phyloP scores from a whole-genome alignment of 1,140 invertebrate species.

The Bombus picipes region DNA sequence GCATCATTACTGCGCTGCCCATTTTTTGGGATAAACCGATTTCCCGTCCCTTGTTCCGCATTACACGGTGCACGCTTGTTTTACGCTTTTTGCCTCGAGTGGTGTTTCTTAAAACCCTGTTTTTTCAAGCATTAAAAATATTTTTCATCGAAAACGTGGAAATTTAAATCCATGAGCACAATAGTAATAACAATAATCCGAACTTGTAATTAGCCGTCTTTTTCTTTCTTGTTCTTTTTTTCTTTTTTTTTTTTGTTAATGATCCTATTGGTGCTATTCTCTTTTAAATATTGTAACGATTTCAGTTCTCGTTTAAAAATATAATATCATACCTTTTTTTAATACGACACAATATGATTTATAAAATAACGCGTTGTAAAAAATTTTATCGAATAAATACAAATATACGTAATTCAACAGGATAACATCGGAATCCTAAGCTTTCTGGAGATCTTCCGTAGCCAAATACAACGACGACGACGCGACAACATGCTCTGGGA shows the following conservation, averaged over 20 bases:
- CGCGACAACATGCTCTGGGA: slow-evolving; percentile 43
- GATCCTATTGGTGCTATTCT: background rate
- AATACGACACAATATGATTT: background rate
- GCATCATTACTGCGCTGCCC: slow-evolving; percentile 39
- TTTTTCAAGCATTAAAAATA: background rate
- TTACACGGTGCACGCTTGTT: background rate
- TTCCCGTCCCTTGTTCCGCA: background rate
- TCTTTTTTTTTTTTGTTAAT: background rate
- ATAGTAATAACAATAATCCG: background rate
- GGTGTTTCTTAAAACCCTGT: background rate
- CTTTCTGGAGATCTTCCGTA: slow-evolving; percentile 46
- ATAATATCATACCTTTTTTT: background rate
- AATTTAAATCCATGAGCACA: background rate
- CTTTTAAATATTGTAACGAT: background rate
- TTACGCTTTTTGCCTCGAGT: slow-evolving; percentile 8
- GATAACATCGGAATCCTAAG: slow-evolving; percentile 18
- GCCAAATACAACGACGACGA: slow-evolving; percentile 63
- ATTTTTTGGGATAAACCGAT: slow-evolving; percentile 37
- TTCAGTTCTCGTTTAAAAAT: background rate
- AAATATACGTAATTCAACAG: slow-evolving; percentile 27
- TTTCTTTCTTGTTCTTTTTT: background rate
- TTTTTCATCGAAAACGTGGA: background rate
- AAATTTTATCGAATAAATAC: slow-evolving; percentile 5
- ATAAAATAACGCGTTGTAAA: background rate
- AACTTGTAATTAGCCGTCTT: background rate